phyloP scores from a whole-genome alignment of 2,113 vertebrate genomes.

The Rhipidura dahli region DNA sequence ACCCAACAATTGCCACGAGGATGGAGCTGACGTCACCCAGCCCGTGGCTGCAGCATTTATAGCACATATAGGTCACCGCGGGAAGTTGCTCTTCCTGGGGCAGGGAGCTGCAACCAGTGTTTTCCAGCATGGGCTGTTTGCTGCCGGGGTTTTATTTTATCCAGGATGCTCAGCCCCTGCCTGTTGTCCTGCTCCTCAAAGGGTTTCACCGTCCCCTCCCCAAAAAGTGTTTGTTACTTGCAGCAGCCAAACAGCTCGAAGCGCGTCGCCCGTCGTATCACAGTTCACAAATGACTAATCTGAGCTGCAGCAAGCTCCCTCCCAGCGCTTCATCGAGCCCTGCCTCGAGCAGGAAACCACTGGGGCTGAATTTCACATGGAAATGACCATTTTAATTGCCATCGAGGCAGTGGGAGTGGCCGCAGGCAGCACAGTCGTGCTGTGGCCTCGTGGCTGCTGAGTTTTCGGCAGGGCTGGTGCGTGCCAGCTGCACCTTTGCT shows the following conservation, averaged over 20 bases:
- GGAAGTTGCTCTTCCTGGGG: constrained; percentile 47
- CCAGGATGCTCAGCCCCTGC: accelerated
- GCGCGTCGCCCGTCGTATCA: accelerated
- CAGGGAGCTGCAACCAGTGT: not conserved
- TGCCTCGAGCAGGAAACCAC: not conserved
- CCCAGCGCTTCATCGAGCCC: not conserved
- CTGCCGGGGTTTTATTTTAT: not conserved
- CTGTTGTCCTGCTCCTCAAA: not conserved
- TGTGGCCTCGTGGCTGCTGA: not conserved
- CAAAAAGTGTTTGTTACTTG: not conserved
- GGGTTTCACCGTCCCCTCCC: not conserved
- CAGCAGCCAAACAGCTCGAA: not conserved
- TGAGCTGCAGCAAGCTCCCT: not conserved
- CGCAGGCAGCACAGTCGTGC: not conserved
- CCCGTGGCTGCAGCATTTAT: constrained; percentile 47
- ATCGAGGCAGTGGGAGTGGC: not conserved
- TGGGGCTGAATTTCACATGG: not conserved
- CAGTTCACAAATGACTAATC: not conserved
- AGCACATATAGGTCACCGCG: constrained; percentile 38
- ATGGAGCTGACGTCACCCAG: constrained; percentile 33
- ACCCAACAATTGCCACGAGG: constrained; percentile 39
- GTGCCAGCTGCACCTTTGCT: not conserved
- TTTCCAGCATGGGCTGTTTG: not conserved
- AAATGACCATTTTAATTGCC: not conserved
- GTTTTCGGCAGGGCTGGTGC: not conserved